phyloP scores from a whole-genome alignment of 2,888 invertebrate species.

The Chrysolina oricalcia region DNA sequence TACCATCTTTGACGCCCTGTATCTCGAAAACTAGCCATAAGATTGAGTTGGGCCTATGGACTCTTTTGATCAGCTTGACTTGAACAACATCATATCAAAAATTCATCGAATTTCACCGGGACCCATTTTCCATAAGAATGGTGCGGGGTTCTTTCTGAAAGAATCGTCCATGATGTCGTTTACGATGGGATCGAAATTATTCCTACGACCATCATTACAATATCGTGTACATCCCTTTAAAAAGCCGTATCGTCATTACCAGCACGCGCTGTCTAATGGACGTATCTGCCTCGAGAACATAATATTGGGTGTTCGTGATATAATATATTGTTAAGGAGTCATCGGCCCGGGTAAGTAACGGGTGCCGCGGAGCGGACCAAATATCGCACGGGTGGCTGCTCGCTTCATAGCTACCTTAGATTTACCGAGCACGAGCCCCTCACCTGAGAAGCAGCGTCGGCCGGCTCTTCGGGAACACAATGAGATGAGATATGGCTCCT shows the following conservation, averaged over 20 bases:
- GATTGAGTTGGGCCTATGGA: too few relatives aligned
- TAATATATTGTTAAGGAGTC: constrained; percentile 68
- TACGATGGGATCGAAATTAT: too few relatives aligned
- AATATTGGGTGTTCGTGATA: constrained; percentile 57
- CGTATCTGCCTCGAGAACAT: constrained; percentile 49
- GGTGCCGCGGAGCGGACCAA: constrained; percentile 68
- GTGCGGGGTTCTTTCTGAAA: too few relatives aligned
- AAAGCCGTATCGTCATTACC: constrained; percentile 26
- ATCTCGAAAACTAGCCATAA: too few relatives aligned
- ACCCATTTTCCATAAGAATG: too few relatives aligned
- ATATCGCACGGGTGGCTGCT: constrained; percentile 70
- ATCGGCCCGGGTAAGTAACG: constrained; percentile 69
- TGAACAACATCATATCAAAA: too few relatives aligned
- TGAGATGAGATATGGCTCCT: constrained; percentile 61
- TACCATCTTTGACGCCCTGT: too few relatives aligned
- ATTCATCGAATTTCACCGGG: too few relatives aligned
- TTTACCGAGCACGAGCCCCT: constrained; percentile 67
- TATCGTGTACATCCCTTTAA: neutral
- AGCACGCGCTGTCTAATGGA: constrained; percentile 46
- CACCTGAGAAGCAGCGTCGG: constrained; percentile 42
- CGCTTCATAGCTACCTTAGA: constrained; percentile 63
- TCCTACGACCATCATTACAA: neutral
- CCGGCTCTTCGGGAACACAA: constrained; percentile 55
- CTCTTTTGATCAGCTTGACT: too few relatives aligned
- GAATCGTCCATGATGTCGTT: too few relatives aligned